A percentile compares a stretch with the other conserved stretches of the same genome.
Evolutionary conservation across 2,888 invertebrate genomes (phyloP).

Genomic region (Hypercompe scribonia): DNA sequence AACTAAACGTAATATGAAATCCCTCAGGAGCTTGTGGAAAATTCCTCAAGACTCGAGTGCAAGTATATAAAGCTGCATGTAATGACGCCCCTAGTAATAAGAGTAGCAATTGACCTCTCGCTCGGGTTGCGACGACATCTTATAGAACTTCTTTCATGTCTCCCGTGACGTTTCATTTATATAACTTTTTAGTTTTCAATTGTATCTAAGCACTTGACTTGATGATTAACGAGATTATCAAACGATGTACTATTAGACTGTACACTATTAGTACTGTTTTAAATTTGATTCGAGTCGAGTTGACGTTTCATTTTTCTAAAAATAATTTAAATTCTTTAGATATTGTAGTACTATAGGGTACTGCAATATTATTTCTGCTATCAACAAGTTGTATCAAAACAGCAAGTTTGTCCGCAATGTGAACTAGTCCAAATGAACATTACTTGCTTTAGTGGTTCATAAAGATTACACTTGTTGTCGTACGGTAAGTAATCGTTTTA

Average conservation of each 20-base stretch:
- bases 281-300: too few relatives aligned
- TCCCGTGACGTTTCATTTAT: conserved; percentile 4
- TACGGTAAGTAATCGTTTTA: conserved; percentile 3
- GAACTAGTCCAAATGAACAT: conserved; percentile 2
- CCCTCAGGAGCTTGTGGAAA: not conserved
- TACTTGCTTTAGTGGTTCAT: conserved; percentile 7
- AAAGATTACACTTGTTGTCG: not conserved
- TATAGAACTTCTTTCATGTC: conserved; percentile 14
- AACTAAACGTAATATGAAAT: not conserved
- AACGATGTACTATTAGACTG: not conserved
- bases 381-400: not conserved
- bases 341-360: not conserved
- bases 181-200: not conserved
- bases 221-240: not conserved
- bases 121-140: conserved; percentile 13
- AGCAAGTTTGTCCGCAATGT: conserved; percentile 8
- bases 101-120: conserved; percentile 21
- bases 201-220: not conserved
- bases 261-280: not conserved
- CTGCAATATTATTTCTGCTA: not conserved
- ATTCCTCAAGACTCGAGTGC: conserved; percentile 1
- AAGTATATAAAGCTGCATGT: conserved; percentile 21
- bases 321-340: not conserved
- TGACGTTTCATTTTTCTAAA: not conserved
- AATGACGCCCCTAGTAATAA: conserved; percentile 18